Conservation (phyloP, 2,888 invertebrate genomes). For the Rhingia rostrata region DNA sequence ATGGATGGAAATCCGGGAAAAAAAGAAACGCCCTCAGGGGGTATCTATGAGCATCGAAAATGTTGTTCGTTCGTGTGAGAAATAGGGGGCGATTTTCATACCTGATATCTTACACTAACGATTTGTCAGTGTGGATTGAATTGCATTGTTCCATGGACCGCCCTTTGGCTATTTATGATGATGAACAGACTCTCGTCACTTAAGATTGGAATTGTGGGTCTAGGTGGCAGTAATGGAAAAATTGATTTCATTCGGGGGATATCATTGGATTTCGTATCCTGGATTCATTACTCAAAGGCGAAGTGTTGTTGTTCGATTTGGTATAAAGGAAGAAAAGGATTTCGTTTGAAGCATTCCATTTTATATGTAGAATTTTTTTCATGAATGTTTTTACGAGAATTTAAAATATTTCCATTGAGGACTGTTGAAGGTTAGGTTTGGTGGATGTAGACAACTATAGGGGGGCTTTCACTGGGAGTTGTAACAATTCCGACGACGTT, state of each 20-base stretch:
- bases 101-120: constrained; percentile 29
- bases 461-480: too few relatives aligned
- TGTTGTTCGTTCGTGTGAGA: background rate
- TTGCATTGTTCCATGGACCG: constrained; percentile 42
- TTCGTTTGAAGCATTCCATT: too few relatives aligned
- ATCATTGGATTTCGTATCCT: background rate
- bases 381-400: too few relatives aligned
- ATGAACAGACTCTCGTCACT: constrained; percentile 32
- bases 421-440: too few relatives aligned
- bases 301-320: too few relatives aligned
- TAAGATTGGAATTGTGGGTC: constrained; percentile 9
- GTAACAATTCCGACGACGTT: too few relatives aligned
- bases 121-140: constrained; percentile 54
- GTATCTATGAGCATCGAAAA: constrained; percentile 13
- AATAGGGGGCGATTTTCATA: constrained; percentile 3
- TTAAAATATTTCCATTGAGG: too few relatives aligned
- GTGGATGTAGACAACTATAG: too few relatives aligned
- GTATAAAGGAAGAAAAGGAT: too few relatives aligned
- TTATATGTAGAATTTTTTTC: too few relatives aligned
- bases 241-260: constrained; percentile 8
- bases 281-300: too few relatives aligned
- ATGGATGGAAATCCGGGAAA: constrained; percentile 17
- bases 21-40: background rate
- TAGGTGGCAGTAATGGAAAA: constrained; percentile 36
- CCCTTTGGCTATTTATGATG: constrained; percentile 30